These are phyloP conservation scores for Ectemnius cavifrons DNA, from an alignment of 2,888 invertebrate species.

Conservation along the genomic window DNA sequence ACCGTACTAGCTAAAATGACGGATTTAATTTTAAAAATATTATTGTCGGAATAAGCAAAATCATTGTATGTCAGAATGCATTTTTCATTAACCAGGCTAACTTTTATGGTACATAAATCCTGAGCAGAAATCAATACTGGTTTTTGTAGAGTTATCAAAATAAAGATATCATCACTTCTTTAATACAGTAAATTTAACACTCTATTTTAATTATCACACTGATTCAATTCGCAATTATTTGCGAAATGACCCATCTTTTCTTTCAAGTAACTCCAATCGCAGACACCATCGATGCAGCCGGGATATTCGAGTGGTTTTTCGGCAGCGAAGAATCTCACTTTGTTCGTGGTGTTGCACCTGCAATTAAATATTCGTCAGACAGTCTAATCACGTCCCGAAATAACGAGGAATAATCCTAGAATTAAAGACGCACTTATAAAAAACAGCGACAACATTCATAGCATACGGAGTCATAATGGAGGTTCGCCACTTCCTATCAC, in stretches of 20 bases:
- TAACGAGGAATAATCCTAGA: too few relatives aligned
- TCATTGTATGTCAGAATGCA: too few relatives aligned
- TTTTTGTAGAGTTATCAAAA: too few relatives aligned
- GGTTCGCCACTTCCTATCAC: conserved; percentile 83
- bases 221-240: conserved; percentile 23
- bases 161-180: too few relatives aligned
- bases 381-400: too few relatives aligned
- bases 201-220: conserved; percentile 19
- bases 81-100: too few relatives aligned
- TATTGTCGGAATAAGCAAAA: too few relatives aligned
- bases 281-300: conserved; percentile 86
- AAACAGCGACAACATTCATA: conserved; percentile 85
- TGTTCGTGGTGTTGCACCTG: conserved; percentile 80
- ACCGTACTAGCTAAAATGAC: too few relatives aligned
- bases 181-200: neutral
- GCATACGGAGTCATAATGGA: conserved; percentile 85
- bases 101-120: too few relatives aligned
- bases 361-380: neutral
- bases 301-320: conserved; percentile 84
- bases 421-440: conserved; percentile 81
- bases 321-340: conserved; percentile 84
- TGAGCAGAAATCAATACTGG: too few relatives aligned
- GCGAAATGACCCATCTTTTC: conserved; percentile 78
- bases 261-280: conserved; percentile 85
- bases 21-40: too few relatives aligned